Evolutionary conservation across 2,113 vertebrate species (phyloP).

Genomic region (Sturnira hondurensis): DNA sequence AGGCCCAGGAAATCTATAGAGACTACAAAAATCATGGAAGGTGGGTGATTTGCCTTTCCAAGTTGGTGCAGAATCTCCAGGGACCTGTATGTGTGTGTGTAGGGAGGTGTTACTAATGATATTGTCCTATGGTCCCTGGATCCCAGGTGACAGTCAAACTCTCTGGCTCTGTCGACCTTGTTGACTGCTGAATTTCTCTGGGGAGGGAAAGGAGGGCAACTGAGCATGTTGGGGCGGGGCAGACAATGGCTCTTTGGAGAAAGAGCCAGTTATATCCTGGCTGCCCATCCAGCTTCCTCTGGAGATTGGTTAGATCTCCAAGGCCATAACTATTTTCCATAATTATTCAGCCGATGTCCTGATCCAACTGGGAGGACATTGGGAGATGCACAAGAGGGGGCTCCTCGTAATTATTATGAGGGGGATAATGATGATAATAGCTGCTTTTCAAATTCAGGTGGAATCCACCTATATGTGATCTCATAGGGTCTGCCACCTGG

Average conservation of each 20-base stretch:
- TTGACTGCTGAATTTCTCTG: neutral
- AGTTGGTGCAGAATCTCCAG: neutral
- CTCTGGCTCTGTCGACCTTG: neutral
- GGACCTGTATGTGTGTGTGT: neutral
- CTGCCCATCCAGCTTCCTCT: neutral
- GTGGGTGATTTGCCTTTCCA: neutral
- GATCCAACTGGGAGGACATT: neutral
- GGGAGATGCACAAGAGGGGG: neutral
- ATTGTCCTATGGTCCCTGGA: neutral
- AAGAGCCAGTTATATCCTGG: neutral
- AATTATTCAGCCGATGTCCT: neutral
- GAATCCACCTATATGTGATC: neutral
- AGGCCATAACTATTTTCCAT: neutral
- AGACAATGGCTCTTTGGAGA: neutral
- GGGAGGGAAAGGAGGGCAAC: neutral
- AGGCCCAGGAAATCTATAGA: neutral
- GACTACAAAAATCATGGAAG: neutral
- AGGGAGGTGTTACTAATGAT: neutral
- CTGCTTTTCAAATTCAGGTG: neutral
- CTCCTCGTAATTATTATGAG: neutral
- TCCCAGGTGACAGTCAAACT: neutral
- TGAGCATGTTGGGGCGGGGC: neutral
- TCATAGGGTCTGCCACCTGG: neutral
- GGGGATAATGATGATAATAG: neutral
- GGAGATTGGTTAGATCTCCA: constrained; percentile 13